Evolutionary conservation across 2,888 invertebrate species (phyloP), one percentile per base, ranked within the genome.

Genomic region (Dendrolimus pini): DNA sequence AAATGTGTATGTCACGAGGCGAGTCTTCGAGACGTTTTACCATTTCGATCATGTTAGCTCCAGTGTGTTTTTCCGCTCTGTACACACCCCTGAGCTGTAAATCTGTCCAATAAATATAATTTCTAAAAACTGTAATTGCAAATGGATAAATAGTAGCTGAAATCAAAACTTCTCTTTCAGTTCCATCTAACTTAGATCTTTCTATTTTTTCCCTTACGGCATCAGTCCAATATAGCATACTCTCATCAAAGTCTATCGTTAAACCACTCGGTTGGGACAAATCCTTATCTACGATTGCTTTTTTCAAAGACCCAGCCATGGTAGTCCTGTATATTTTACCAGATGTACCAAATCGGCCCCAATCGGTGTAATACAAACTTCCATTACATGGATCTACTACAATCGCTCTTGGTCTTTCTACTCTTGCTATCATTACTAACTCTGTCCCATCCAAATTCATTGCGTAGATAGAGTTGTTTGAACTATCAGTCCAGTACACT

Each of bases 371-470:
- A 83, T 97, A 99, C 13, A 99, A 83, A 0, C 96, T 96, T 12
- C 98, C 99, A 74, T 96, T 96, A 88, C 99, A 99, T 0, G 99
- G 99, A 88, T 99, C 98, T 0, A 99, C 93, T 0, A 98, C 98
- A 59, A 99, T 96, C 0, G 99, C 98, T 69, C 98, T 90, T 0
- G 99, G 99, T 60, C 98, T 92, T 78, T 98, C 97, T 0, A 98
- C 99, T 70, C 96, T 92, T 0, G 97, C 96, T 59, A 99, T 97
- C 95, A 97, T 97, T 0, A 98, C 97, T 55, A 97, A 85, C 68
- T 97, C 95, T 0, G 94, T 92, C 1, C 97, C 97, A 74, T 98
- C 97, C 30, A 96, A 85, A 76, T 98, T 97, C 96, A 99, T 97
- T 0, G 98, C 96, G 73, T 98, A 98, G 59, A 98, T 98, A 10